Conservation (phyloP, 2,797 vertebrate species). For the Pogoniulus pusillus region DNA sequence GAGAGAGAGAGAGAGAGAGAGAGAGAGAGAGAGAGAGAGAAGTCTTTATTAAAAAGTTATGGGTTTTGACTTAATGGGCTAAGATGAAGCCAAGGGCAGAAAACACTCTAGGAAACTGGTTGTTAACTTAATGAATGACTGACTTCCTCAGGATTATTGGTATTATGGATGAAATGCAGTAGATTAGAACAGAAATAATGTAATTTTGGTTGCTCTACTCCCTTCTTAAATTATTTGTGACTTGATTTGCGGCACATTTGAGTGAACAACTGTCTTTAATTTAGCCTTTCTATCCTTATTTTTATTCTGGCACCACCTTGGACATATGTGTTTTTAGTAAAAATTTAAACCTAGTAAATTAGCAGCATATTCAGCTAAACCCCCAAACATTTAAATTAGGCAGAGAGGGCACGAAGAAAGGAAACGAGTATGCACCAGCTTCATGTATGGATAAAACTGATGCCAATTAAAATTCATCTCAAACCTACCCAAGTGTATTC, state of each 20-base stretch:
- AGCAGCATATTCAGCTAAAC: not conserved
- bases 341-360: not conserved
- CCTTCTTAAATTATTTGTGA: not conserved
- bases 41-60: constrained; percentile 31
- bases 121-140: constrained; percentile 49
- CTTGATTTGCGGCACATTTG: not conserved
- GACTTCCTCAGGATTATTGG: constrained; percentile 24
- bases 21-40: too few relatives aligned
- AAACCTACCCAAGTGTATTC: not conserved
- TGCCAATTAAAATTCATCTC: constrained; percentile 64
- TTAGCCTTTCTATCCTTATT: not conserved
- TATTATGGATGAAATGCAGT: constrained; percentile 34
- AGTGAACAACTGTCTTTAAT: not conserved
- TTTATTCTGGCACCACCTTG: not conserved
- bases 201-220: not conserved
- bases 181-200: constrained; percentile 6
- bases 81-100: constrained; percentile 29
- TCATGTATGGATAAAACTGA: constrained; percentile 25
- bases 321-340: not conserved
- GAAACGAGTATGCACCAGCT: not conserved
- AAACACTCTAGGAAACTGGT: constrained; percentile 18
- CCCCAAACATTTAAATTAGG: constrained; percentile 12
- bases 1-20: too few relatives aligned
- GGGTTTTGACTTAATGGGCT: constrained; percentile 29
- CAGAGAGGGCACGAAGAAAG: not conserved